These are phyloP conservation scores for Nothoprocta pentlandii DNA, from an alignment of 2,113 vertebrate genomes.

Conservation along the genomic window DNA sequence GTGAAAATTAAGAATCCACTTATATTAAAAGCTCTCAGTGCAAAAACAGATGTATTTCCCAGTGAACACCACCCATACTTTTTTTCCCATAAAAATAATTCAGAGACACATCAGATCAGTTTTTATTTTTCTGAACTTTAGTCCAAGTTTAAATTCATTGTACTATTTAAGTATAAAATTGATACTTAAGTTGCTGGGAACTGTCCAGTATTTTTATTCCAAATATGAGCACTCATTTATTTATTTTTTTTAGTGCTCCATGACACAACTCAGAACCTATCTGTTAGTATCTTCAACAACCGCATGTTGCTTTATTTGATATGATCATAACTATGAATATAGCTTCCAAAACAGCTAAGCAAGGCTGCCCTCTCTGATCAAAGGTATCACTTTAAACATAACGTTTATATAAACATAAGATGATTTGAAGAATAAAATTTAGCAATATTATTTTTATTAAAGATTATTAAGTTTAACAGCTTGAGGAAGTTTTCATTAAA, in stretches of 20 bases:
- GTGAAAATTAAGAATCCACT: neutral
- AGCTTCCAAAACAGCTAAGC: neutral
- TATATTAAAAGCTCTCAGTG: neutral
- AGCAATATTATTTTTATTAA: neutral
- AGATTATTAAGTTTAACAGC: neutral
- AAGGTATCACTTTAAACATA: neutral
- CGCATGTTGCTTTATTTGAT: neutral
- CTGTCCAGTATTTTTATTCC: neutral
- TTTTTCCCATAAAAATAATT: neutral
- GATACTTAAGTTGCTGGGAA: rapidly evolving
- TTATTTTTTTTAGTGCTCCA: neutral
- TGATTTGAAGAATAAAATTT: neutral
- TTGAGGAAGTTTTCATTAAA: neutral
- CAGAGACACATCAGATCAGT: rapidly evolving
- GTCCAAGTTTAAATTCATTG: neutral
- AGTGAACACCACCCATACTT: neutral
- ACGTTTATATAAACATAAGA: neutral
- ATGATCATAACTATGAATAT: neutral
- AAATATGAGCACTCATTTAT: neutral
- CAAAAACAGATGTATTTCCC: neutral
- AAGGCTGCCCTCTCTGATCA: neutral
- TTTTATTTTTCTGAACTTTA: neutral
- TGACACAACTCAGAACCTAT: neutral
- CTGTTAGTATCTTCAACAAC: neutral
- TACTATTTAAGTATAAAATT: neutral